Evolutionary conservation across 2,888 invertebrate species (phyloP), one percentile per base, ranked within the genome.

Genomic region (Apotomis turbidana): DNA sequence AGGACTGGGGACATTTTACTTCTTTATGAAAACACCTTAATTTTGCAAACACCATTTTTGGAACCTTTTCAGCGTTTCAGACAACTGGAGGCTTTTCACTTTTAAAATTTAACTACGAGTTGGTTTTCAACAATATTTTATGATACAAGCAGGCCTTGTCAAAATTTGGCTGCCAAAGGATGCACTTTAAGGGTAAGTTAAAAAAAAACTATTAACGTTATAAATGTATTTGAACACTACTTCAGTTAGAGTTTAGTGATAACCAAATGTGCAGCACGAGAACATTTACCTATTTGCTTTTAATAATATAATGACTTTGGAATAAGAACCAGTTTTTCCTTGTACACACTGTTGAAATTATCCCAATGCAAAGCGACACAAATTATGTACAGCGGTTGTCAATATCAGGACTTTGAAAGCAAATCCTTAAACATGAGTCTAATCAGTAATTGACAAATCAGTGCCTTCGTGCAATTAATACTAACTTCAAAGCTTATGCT

Each of bases 381-480:
- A 84, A 82, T 76, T 90, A 91, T 90, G 80, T 90, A 91, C 90
- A 91, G 83, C 85, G 57, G 71, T 76, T 77, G 76, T 73, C 73
- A 75, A 74, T 77, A 80, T 75, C 70, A 87, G 86, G 87, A 89
- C 84, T 87, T 86, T 81, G 74, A 88, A 91, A 90, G 82, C 80
- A 89, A 91, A 90, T 87, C 86, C 87, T 81, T 87, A 87, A 85
- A 83, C 78, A 85, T 85, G 88, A 87, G 76, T 90, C 93, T 93
- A 93, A 91, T 93, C 90, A 89, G 85, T 93, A 93, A 93, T 93
- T 93, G 93, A 93, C 93, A 90, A 90, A 90, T 91, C 92, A 91
- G 93, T 92, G 89, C 89, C 83, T 84, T 83, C 84, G 82, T 87
- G 86, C 85, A 85, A 88, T 83, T 83, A 83, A 83, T 84, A 81